A percentile compares a stretch with the other conserved stretches of the same genome.
These are phyloP conservation scores for Sylvia borin DNA, from an alignment of 2,797 vertebrate species.

Conservation along the genomic window DNA sequence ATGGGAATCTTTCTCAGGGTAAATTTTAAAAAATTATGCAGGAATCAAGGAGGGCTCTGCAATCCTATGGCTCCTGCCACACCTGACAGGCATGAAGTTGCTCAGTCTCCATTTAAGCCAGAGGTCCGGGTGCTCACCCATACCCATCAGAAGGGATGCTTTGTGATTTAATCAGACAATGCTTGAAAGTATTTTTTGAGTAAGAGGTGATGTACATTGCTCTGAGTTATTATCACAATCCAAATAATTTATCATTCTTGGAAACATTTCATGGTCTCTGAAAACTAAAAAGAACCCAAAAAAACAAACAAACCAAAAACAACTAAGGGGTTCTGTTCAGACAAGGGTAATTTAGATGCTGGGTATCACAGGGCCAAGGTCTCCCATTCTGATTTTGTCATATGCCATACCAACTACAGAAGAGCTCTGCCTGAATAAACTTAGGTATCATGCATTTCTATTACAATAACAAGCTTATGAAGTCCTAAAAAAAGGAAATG, in stretches of 20 bases:
- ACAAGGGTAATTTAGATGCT: neutral
- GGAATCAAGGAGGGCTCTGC: neutral
- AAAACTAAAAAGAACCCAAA: neutral
- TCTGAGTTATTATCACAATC: neutral
- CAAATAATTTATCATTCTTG: neutral
- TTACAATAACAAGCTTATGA: neutral
- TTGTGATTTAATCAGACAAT: neutral
- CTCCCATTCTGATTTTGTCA: neutral
- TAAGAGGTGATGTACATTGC: neutral
- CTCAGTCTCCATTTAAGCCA: neutral
- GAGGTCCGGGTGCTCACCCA: neutral
- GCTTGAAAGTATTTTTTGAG: neutral
- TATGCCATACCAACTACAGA: neutral
- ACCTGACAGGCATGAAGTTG: neutral
- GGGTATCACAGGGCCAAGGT: neutral
- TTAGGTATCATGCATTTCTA: neutral
- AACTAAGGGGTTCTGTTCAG: neutral
- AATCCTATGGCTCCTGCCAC: neutral
- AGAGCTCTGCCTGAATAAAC: neutral
- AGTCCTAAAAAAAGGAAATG: neutral
- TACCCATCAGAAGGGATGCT: neutral
- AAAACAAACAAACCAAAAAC: neutral
- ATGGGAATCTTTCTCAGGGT: neutral
- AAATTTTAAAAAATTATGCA: neutral
- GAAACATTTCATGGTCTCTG: neutral